Base-by-base conservation (phyloP, 2,113 vertebrate genomes). In the Polyodon spathula region DNA sequence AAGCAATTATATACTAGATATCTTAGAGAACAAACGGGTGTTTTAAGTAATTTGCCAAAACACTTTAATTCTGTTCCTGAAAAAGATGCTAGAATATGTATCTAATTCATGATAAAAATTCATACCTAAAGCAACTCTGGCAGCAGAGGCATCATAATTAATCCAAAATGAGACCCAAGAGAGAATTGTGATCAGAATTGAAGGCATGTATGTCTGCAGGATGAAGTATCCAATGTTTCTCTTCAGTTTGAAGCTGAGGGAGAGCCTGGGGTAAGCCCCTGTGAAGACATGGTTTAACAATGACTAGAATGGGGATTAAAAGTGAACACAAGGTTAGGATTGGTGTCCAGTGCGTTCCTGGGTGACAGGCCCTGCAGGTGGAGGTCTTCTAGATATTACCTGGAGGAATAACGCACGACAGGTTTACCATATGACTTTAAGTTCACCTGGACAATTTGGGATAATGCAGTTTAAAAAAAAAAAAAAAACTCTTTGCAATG, bases 141-240 rank as follows among this genome's bases (percentile, higher is more conserved):
- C 96, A 65, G 96, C 96, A n/a, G 96, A 98, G 60, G 96, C 96
- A 6, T 98, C 96, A 44, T 98, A 98, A 83, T 98, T 98, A 85
- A 98, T 98, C 95, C 95, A 98, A 85, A 98, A 98, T 78, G 96
- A 98, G 75, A 98, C 96, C 95, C 95, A 98, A 68, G 95, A 98
- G 66, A 98, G 91, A 78, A 98, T 98, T 63, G 96, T 98, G 80
- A 98, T 98, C 60, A 98, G 88, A 84, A 97, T 98, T 63, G 96
- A 97, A 65, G 95, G 95, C 95, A 98, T 98, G 76, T 98, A 98
- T 9, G 96, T 98, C 80, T 98, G 96, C 80, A 98, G 85, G 81
- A 98, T 98, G 88, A 98, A 98, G 84, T 98, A 98, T 27, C 96
- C 96, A 60, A 98, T 97, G 82, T 98, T 98, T 75, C 96, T 93